Conservation (phyloP, 2,888 invertebrate species). For the Apamea crenata region DNA sequence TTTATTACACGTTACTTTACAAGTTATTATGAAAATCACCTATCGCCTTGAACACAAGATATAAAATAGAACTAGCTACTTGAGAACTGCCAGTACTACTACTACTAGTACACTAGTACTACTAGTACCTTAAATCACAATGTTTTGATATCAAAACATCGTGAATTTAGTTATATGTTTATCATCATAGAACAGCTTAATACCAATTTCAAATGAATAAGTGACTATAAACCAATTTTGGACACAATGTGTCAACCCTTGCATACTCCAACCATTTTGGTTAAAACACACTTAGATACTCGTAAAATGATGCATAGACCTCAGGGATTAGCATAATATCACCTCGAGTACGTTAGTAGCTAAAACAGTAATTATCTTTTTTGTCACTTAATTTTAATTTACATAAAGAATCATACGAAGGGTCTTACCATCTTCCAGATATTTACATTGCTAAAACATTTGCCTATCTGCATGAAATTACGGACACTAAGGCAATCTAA, state of each 20-base stretch:
- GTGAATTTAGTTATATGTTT: not conserved
- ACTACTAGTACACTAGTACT: no score
- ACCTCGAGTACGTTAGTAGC: not conserved
- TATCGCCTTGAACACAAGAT: not conserved
- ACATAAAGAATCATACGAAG: conserved; percentile 57
- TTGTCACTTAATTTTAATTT: conserved; percentile 43
- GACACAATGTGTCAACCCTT: not conserved
- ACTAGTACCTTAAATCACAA: no score
- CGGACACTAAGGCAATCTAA: conserved; percentile 70
- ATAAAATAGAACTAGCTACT: not conserved
- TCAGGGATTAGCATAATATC: not conserved
- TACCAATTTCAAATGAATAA: not conserved
- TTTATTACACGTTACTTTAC: not conserved
- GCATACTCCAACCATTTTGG: not conserved
- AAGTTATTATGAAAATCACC: not conserved
- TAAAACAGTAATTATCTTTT: conserved; percentile 16
- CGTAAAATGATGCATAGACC: not conserved
- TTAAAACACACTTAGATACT: not conserved
- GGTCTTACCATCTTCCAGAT: conserved; percentile 49
- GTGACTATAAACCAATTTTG: not conserved
- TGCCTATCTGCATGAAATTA: conserved; percentile 70
- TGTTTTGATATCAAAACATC: not conserved
- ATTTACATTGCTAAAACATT: conserved; percentile 66
- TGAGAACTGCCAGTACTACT: not conserved
- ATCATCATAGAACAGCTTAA: not conserved